Conservation (phyloP, 2,888 invertebrate genomes). For the Cerastoderma edule region DNA sequence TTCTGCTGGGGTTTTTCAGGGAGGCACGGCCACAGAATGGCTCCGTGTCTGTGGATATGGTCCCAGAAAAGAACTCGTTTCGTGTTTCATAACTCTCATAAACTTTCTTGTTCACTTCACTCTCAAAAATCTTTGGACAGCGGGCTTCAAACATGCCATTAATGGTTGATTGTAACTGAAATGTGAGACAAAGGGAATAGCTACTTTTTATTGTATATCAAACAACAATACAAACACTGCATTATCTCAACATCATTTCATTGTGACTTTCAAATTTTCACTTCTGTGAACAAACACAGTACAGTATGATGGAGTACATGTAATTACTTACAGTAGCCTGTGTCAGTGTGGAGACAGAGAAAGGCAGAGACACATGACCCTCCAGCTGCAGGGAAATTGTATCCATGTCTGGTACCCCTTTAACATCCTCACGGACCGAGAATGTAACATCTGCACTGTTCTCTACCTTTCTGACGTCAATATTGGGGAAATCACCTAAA, state of each 20-base stretch:
- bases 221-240: too few species aligned
- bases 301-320: not conserved
- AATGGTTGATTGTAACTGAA: slow-evolving; percentile 10
- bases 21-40: slow-evolving; percentile 63
- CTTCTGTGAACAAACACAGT: too few species aligned
- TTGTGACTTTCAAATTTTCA: too few species aligned
- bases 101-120: not conserved
- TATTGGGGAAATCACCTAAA: slow-evolving; percentile 53
- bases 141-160: slow-evolving; percentile 47
- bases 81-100: slow-evolving; percentile 45
- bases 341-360: slow-evolving; percentile 37
- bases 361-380: slow-evolving; percentile 37
- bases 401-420: slow-evolving; percentile 46
- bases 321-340: slow-evolving; percentile 31
- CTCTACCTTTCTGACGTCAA: slow-evolving; percentile 34
- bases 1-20: slow-evolving; percentile 51
- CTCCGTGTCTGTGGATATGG: slow-evolving; percentile 47
- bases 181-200: slow-evolving; percentile 1
- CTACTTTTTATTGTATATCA: too few species aligned
- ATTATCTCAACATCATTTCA: too few species aligned
- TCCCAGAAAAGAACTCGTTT: slow-evolving; percentile 29
- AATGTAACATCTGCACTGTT: slow-evolving; percentile 24
- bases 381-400: slow-evolving; percentile 39
- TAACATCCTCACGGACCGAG: slow-evolving; percentile 15
- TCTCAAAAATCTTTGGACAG: slow-evolving; percentile 44